These are phyloP conservation scores for Cartodere bifasciata DNA, from an alignment of 2,888 invertebrate species.

Conservation along the genomic window DNA sequence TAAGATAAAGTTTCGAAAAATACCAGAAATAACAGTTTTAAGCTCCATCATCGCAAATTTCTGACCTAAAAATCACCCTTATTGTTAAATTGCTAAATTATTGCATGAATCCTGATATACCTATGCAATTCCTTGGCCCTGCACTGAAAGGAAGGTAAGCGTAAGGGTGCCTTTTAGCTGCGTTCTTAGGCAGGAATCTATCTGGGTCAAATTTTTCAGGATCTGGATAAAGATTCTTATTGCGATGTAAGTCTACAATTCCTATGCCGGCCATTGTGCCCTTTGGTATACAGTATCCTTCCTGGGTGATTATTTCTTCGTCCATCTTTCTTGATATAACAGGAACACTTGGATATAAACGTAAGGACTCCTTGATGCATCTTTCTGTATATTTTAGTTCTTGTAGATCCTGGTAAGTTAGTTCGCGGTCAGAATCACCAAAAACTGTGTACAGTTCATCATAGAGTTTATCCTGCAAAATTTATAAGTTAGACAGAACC, in stretches of 20 bases:
- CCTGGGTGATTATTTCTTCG: background rate
- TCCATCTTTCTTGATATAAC: constrained; percentile 31
- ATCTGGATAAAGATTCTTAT: background rate
- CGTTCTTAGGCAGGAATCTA: no score
- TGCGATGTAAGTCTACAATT: background rate
- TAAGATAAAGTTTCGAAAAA: background rate
- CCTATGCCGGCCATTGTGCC: background rate
- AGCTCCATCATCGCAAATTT: constrained; percentile 3
- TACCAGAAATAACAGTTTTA: background rate
- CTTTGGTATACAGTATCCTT: background rate
- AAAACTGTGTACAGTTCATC: constrained; percentile 1
- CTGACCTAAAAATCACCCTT: constrained; percentile 1
- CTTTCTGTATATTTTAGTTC: constrained; percentile 48
- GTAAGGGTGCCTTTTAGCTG: no score
- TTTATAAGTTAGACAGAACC: no score
- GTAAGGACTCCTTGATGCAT: constrained; percentile 48
- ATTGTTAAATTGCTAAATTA: background rate
- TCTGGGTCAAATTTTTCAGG: no score
- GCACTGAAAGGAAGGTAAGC: no score
- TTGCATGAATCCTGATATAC: no score
- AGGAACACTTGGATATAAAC: constrained; percentile 50
- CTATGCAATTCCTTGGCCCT: no score
- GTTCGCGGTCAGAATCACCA: constrained; percentile 23
- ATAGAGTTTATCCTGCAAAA: constrained; percentile 1
- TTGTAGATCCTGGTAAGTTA: constrained; percentile 41